Percentiles rank a stretch among this genome's conserved stretches.
Conservation (phyloP, 2,113 vertebrate genomes). For the Butastur rufipennis region DNA sequence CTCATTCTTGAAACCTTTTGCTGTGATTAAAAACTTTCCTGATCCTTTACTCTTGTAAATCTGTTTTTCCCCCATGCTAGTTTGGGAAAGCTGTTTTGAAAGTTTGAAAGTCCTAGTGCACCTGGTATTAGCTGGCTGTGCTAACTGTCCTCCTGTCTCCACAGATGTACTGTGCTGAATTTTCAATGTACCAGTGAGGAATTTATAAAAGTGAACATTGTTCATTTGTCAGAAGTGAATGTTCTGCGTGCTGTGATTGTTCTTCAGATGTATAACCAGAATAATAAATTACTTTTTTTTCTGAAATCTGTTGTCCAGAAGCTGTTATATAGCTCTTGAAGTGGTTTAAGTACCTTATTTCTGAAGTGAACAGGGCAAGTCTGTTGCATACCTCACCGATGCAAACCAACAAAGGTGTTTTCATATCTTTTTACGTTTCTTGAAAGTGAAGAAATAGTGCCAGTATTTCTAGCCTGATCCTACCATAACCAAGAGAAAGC, state of each 20-base stretch:
- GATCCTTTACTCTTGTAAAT: neutral
- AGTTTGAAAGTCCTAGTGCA: neutral
- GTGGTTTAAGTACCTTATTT: neutral
- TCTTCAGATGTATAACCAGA: neutral
- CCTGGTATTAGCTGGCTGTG: neutral
- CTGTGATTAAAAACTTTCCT: neutral
- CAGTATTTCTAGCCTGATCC: neutral
- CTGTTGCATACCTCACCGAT: neutral
- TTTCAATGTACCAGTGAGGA: neutral
- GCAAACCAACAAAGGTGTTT: neutral
- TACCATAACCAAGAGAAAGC: neutral
- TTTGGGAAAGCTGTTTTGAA: neutral
- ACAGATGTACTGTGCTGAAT: neutral
- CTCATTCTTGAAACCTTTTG: neutral
- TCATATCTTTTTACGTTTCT: rapidly evolving
- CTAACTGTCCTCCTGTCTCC: too few relatives aligned
- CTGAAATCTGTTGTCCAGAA: neutral
- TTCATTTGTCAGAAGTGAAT: neutral
- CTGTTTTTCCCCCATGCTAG: neutral
- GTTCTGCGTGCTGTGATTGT: rapidly evolving
- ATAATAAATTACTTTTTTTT: neutral
- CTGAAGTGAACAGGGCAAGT: neutral
- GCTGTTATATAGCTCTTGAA: neutral
- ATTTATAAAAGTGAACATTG: neutral
- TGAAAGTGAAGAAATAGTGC: neutral